Conservation (phyloP, 2,113 vertebrate species). For the Gnathonemus longibarbis region DNA sequence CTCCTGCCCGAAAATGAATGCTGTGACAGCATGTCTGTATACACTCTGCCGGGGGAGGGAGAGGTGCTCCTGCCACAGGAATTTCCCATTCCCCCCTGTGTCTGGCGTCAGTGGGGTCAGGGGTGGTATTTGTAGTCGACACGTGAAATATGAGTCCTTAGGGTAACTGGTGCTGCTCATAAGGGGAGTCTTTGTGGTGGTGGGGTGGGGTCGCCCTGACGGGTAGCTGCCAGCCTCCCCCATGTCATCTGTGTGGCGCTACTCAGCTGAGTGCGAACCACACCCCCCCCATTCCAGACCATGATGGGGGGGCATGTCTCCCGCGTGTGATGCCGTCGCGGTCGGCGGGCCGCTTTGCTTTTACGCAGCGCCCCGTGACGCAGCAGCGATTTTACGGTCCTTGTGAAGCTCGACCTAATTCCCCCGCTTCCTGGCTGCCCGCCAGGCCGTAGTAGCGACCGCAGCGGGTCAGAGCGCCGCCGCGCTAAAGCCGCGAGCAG, state of each 20-base stretch:
- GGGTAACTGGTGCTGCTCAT: not conserved
- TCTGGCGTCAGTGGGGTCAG: not conserved
- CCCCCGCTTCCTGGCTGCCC: not conserved
- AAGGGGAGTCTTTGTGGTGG: not conserved
- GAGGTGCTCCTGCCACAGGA: not conserved
- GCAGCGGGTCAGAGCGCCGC: not conserved
- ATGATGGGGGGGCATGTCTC: not conserved
- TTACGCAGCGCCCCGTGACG: not conserved
- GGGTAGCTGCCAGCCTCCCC: not conserved
- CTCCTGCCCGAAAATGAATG: not conserved
- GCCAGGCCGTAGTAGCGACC: not conserved
- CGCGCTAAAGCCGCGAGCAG: not conserved
- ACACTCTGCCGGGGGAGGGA: not conserved
- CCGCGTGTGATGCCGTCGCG: not conserved
- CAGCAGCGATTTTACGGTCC: slow-evolving; percentile 18
- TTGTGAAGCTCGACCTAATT: slow-evolving; percentile 6
- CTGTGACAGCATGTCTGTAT: not conserved
- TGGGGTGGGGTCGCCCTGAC: not conserved
- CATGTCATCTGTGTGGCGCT: not conserved
- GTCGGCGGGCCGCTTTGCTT: not conserved
- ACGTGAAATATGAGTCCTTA: not conserved
- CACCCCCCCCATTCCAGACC: not conserved
- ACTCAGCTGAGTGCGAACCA: not conserved
- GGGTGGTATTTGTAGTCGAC: not conserved
- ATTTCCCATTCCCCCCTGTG: not conserved